Evolutionary conservation across 2,888 invertebrate species (phyloP), one percentile per base, ranked within the genome.

Genomic region (Caenorhabditis sp.): DNA sequence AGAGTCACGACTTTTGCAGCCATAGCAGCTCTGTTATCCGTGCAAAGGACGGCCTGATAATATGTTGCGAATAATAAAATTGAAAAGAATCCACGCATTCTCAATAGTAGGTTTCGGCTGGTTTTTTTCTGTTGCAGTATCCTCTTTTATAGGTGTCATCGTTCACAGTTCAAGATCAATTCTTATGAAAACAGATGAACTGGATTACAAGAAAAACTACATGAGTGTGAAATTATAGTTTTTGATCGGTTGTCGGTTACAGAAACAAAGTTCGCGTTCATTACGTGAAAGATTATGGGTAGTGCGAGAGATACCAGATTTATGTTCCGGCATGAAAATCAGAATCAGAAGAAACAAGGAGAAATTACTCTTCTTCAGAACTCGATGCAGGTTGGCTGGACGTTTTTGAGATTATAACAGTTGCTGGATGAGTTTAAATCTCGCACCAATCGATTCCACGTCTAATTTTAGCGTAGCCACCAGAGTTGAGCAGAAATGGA

Each of bases 241-340:
- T 52, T 32, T 45, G 53, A 53, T 53, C 8, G 53, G 24, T 17
- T 15, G 32, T 11, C 35, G 35, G 53, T n/a, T n/a, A n/a, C n/a
- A n/a, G n/a, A n/a, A 63, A 63, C 63, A 63, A 63, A 63, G 43
- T 52, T 63, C 53, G 32, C 53, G 63, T 63, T 63, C 63, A 53
- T 26, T 45, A 13, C 27, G n/a, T 7, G 35, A 35, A 13, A 35
- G 35, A 48, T 48, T 48, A 27, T 8, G 3, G 26, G 4, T 26
- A 9, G 26, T 26, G 26, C n/a, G 2, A 11, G 2, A 26, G n/a
- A 11, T 26, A 26, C 3, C 2, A 35, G 2, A 9, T 35, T 35
- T 9, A 35, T 35, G n/a, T 35, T 2, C 4, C 11, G 9, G 2
- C 35, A 35, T 13, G 11, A 13, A 35, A 9, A 35, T 13, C 35